These are phyloP conservation scores for Dicentrarchus labrax DNA, from an alignment of 2,113 vertebrate genomes.

Conservation along the genomic window DNA sequence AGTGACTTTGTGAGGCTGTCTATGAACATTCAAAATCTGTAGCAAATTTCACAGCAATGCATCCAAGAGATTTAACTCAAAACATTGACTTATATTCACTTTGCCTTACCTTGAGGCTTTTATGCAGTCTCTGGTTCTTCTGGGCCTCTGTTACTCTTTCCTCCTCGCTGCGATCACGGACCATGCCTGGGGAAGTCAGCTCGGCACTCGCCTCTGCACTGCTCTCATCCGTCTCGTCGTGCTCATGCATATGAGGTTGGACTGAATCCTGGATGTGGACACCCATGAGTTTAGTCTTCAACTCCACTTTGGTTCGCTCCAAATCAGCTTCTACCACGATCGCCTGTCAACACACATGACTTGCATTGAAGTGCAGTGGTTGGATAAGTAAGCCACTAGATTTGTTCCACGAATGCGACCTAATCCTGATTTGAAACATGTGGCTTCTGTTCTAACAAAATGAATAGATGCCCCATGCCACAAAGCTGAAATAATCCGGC, in stretches of 20 bases:
- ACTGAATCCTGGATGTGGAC: constrained; percentile 90
- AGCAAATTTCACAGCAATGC: background rate
- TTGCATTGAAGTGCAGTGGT: constrained; percentile 10
- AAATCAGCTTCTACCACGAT: constrained; percentile 91
- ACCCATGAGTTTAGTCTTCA: constrained; percentile 91
- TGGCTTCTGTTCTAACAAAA: background rate
- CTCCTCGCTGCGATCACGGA: constrained; percentile 95
- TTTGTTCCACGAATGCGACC: background rate
- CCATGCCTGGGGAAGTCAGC: constrained; percentile 88
- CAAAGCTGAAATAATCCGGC: background rate
- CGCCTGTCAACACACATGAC: constrained; percentile 83
- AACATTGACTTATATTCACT: background rate
- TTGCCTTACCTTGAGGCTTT: constrained; percentile 91
- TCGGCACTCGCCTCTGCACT: constrained; percentile 95
- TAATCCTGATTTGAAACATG: background rate
- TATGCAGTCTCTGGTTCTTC: constrained; percentile 95
- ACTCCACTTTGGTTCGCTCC: constrained; percentile 92
- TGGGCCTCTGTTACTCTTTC: constrained; percentile 94
- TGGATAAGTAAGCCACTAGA: background rate
- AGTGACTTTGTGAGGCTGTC: too few relatives aligned
- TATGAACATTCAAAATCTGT: background rate
- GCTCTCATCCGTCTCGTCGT: constrained; percentile 95
- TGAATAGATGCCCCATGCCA: background rate
- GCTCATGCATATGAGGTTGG: constrained; percentile 87
- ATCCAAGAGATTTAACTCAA: background rate